Evolutionary conservation across 2,888 invertebrate species (phyloP).

Genomic region (Lasioglossum malachurum): DNA sequence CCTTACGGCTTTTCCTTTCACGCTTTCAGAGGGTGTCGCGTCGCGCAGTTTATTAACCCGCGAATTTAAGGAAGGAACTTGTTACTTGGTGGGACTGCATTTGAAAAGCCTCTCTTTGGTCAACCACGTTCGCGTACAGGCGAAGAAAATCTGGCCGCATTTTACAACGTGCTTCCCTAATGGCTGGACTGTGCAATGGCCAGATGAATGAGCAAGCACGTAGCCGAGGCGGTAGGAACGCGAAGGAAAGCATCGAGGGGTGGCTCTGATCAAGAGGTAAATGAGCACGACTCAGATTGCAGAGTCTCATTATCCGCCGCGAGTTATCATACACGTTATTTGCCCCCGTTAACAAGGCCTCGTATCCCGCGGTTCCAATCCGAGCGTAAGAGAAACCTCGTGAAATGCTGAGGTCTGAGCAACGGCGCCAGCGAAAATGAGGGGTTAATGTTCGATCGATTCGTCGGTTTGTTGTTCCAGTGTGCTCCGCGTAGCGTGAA

Average conservation of each 20-base stretch:
- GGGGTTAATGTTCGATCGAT: conserved; percentile 19
- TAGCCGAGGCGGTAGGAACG: conserved; percentile 26
- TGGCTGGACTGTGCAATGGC: conserved; percentile 47
- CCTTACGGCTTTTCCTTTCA: conserved; percentile 25
- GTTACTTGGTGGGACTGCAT: conserved; percentile 49
- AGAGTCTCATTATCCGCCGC: conserved; percentile 58
- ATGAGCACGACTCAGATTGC: conserved; percentile 56
- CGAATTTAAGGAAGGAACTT: conserved; percentile 66
- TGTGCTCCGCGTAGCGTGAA: not conserved
- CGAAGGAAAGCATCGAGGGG: conserved; percentile 28
- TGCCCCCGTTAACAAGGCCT: conserved; percentile 47
- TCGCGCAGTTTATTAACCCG: conserved; percentile 59
- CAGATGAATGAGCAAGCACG: conserved; percentile 39
- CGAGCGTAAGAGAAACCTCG: conserved; percentile 9
- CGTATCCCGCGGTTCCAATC: conserved; percentile 25
- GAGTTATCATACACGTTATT: conserved; percentile 63
- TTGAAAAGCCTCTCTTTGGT: conserved; percentile 52
- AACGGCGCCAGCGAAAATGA: not conserved
- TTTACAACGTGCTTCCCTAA: conserved; percentile 58
- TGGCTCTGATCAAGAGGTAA: conserved; percentile 48
- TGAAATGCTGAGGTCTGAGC: not conserved
- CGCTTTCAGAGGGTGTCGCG: conserved; percentile 63
- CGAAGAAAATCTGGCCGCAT: conserved; percentile 35
- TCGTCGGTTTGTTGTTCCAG: not conserved
- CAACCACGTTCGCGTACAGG: conserved; percentile 5